These are phyloP conservation scores for Manis javanica DNA, from an alignment of 2,797 vertebrate genomes.

Conservation along the genomic window DNA sequence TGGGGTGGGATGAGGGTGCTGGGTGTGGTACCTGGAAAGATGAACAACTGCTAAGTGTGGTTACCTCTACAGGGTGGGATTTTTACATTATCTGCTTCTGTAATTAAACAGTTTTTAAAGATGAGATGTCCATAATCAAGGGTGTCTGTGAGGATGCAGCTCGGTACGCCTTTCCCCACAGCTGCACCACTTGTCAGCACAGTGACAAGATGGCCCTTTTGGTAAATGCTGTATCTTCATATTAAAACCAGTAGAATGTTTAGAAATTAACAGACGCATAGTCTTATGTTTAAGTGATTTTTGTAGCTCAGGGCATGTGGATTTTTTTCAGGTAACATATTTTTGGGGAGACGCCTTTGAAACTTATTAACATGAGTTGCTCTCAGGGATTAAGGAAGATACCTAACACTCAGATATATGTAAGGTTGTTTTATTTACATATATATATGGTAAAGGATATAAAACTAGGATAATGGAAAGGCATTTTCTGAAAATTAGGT, in stretches of 20 bases:
- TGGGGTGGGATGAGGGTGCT: accelerated
- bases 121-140: background rate
- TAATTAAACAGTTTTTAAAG: background rate
- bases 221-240: background rate
- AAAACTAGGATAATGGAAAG: background rate
- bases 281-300: background rate
- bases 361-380: background rate
- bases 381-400: background rate
- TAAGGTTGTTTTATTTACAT: background rate
- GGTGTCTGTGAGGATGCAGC: background rate
- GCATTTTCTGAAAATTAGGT: background rate
- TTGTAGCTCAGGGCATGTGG: background rate
- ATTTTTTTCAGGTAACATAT: background rate
- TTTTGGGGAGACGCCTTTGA: background rate
- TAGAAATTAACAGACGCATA: background rate
- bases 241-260: background rate
- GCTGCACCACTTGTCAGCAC: background rate
- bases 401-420: background rate
- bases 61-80: background rate
- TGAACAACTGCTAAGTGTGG: background rate
- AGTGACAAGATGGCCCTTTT: background rate
- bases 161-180: background rate
- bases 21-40: background rate
- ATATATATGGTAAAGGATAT: background rate
- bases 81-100: background rate